phyloP scores from a whole-genome alignment of 1,140 invertebrate genomes.

The Drosophila carrolli region DNA sequence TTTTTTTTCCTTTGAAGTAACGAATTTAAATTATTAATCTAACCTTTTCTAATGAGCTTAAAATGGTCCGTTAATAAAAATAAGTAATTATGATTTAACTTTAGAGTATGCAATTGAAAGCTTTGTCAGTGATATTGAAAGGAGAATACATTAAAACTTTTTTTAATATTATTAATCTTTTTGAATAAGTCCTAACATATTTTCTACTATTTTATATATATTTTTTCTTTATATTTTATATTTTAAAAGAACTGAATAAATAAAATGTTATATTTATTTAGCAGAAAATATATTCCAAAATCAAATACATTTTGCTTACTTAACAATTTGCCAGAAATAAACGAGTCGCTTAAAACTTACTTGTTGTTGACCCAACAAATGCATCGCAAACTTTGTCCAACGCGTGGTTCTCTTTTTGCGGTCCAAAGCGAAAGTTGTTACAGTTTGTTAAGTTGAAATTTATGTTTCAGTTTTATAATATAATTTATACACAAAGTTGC shows the following conservation, averaged over 20 bases:
- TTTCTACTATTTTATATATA: too few relatives aligned
- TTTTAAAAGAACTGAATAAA: neutral
- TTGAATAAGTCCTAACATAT: too few relatives aligned
- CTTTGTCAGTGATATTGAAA: too few relatives aligned
- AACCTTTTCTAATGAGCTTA: too few relatives aligned
- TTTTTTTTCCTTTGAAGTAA: neutral
- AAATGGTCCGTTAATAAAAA: too few relatives aligned
- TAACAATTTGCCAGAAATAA: constrained; percentile 35
- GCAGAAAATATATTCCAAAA: neutral
- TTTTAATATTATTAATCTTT: too few relatives aligned
- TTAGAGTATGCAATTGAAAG: too few relatives aligned
- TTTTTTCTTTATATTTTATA: too few relatives aligned
- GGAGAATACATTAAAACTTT: too few relatives aligned
- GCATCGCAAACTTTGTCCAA: constrained; percentile 26
- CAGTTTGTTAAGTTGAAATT: constrained; percentile 36
- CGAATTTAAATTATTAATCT: too few relatives aligned
- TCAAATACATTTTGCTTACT: constrained; percentile 11
- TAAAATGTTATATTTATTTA: neutral
- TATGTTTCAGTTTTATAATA: constrained; percentile 39
- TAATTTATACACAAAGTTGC: constrained; percentile 48
- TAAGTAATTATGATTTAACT: too few relatives aligned
- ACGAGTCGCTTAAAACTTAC: constrained; percentile 50
- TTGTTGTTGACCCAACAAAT: constrained; percentile 59
- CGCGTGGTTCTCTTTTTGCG: constrained; percentile 17
- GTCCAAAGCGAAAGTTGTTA: constrained; percentile 42